These are phyloP conservation scores for Falco peregrinus DNA, from an alignment of 2,797 vertebrate species.

Conservation along the genomic window DNA sequence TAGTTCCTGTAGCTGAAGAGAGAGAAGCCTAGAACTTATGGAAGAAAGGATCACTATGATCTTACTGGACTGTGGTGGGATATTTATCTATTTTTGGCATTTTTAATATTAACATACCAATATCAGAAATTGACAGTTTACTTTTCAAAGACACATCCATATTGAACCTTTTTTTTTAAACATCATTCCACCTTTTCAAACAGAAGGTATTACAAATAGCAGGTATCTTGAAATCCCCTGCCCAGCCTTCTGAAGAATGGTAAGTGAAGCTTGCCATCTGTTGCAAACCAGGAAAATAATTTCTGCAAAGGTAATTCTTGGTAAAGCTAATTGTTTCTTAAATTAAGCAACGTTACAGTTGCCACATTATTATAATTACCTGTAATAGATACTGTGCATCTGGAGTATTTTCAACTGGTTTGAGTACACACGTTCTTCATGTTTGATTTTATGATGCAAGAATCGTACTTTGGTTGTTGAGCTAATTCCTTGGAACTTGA, in stretches of 20 bases:
- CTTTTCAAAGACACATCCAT: background rate
- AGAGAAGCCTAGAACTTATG: background rate
- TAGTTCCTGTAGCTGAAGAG: background rate
- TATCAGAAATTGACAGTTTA: background rate
- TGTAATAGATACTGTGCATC: background rate
- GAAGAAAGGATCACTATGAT: background rate
- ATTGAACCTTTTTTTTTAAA: background rate
- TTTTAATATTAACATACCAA: background rate
- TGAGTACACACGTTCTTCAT: background rate
- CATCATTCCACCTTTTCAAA: background rate
- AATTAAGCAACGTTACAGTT: background rate
- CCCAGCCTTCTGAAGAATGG: background rate
- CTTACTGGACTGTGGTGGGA: background rate
- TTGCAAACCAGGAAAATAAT: background rate
- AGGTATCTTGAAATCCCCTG: background rate
- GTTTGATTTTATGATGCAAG: background rate
- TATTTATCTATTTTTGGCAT: background rate
- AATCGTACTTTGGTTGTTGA: background rate
- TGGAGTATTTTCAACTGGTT: background rate
- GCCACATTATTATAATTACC: background rate
- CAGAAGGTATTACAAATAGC: background rate
- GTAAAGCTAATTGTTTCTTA: background rate
- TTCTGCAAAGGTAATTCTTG: background rate
- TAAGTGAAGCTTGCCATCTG: background rate
- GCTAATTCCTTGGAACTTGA: background rate